Conservation (phyloP, 1,140 invertebrate species). For the Condylostylus longicornis region DNA sequence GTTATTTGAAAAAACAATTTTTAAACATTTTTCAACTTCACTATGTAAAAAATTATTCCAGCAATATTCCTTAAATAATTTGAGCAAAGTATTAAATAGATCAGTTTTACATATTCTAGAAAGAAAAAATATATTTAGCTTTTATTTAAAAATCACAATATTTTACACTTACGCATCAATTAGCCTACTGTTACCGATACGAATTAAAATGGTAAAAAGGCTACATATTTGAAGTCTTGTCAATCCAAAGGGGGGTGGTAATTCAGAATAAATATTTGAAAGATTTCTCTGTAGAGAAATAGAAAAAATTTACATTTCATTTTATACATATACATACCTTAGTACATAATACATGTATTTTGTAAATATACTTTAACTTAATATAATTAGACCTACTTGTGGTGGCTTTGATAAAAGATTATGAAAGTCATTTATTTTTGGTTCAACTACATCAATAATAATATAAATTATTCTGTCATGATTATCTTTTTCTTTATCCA, state of each 20-base stretch:
- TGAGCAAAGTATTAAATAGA: conserved; percentile 40
- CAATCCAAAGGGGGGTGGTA: conserved; percentile 60
- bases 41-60: conserved; percentile 83
- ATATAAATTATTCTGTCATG: conserved; percentile 39
- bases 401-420: conserved; percentile 56
- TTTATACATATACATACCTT: neutral
- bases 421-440: conserved; percentile 55
- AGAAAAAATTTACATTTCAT: neutral
- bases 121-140: conserved; percentile 1
- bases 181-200: conserved; percentile 46
- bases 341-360: neutral
- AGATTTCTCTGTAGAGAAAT: conserved; percentile 21
- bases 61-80: conserved; percentile 68
- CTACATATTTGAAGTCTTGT: conserved; percentile 60
- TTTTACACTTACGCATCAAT: conserved; percentile 26
- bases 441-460: conserved; percentile 45
- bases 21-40: conserved; percentile 62
- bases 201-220: conserved; percentile 51
- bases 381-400: conserved; percentile 37
- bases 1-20: conserved; percentile 40
- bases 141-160: neutral
- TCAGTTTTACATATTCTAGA: conserved; percentile 26
- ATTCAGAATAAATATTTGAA: conserved; percentile 22
- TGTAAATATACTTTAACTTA: conserved; percentile 1
- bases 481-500: conserved; percentile 32